Evolutionary conservation across 2,797 vertebrate species (phyloP).

Genomic region (Nannoperca obscura): DNA sequence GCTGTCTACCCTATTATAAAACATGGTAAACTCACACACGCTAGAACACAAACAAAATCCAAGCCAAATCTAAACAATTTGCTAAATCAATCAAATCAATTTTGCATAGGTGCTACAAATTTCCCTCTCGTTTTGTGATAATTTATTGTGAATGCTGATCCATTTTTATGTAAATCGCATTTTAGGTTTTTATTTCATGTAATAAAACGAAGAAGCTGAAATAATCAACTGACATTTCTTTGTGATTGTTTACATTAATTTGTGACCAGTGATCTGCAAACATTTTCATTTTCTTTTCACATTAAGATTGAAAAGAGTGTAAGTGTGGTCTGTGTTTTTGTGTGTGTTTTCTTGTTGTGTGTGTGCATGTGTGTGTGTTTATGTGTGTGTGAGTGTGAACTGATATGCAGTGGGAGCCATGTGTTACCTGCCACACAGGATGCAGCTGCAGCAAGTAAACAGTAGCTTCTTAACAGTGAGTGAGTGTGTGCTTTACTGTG

Average conservation of each 20-base stretch:
- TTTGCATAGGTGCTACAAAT: not conserved
- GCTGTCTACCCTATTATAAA: conserved; percentile 48
- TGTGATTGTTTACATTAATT: not conserved
- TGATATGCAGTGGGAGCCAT: conserved; percentile 36
- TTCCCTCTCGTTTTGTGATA: not conserved
- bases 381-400: conserved; percentile 8
- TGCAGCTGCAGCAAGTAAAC: conserved; percentile 79
- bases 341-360: not conserved
- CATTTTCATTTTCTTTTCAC: not conserved
- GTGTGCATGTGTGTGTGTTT: conserved; percentile 1
- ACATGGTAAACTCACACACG: not conserved
- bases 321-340: conserved; percentile 40
- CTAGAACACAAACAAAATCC: conserved; percentile 16
- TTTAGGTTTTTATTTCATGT: not conserved
- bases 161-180: not conserved
- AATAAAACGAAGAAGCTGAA: not conserved
- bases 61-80: not conserved
- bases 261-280: not conserved
- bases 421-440: conserved; percentile 77
- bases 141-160: not conserved
- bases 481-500: conserved; percentile 38
- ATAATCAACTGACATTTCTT: not conserved
- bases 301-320: conserved; percentile 18
- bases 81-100: too few relatives aligned
- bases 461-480: conserved; percentile 41